A percentile compares a stretch with the other conserved stretches of the same genome.
Conservation (phyloP, 2,888 invertebrate genomes). For the Troides helena region DNA sequence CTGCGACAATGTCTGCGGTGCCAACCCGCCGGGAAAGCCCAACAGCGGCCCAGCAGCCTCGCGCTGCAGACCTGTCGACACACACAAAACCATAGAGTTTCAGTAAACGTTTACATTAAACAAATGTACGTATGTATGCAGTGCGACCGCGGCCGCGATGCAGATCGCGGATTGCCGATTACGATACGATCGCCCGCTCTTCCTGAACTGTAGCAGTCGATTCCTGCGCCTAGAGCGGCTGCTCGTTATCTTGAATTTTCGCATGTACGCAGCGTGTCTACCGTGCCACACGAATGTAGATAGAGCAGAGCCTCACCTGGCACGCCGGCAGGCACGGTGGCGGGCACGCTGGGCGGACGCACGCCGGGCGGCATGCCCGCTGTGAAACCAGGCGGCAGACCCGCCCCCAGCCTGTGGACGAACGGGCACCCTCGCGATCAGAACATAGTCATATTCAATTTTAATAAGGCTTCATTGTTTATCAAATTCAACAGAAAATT, state of each 20-base stretch:
- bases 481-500: too few species aligned
- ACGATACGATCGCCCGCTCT: neutral
- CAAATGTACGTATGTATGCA: neutral
- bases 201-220: too few species aligned
- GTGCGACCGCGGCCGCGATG: neutral
- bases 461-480: too few species aligned
- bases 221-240: too few species aligned
- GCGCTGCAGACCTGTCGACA: slow-evolving; percentile 43
- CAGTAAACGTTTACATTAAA: too few species aligned
- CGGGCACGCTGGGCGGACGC: slow-evolving; percentile 32
- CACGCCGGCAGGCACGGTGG: slow-evolving; percentile 25
- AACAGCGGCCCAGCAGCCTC: slow-evolving; percentile 48
- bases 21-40: slow-evolving; percentile 73
- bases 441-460: too few species aligned
- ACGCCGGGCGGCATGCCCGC: slow-evolving; percentile 48
- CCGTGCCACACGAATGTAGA: neutral
- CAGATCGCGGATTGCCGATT: neutral
- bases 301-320: slow-evolving; percentile 28
- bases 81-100: neutral
- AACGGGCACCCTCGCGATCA: neutral
- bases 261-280: too few species aligned
- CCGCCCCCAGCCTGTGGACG: slow-evolving; percentile 28
- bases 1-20: slow-evolving; percentile 54
- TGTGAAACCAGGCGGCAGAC: slow-evolving; percentile 32
- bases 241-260: too few species aligned